Percentiles rank a stretch among this genome's conserved stretches.
Conservation (phyloP, 2,113 vertebrate genomes). For the Anhinga rufa region DNA sequence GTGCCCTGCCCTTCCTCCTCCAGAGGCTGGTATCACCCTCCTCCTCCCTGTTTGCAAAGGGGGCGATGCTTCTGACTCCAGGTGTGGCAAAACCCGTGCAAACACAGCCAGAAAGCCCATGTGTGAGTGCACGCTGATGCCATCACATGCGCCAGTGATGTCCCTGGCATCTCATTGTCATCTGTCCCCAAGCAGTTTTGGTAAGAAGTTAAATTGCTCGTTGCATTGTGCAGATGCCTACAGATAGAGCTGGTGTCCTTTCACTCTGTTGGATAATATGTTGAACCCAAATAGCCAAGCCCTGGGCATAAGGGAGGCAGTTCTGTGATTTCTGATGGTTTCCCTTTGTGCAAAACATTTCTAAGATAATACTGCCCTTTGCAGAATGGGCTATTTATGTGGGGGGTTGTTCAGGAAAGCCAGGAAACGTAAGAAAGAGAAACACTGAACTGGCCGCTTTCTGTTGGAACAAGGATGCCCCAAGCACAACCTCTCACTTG, state of each 20-base stretch:
- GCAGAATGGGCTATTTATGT: neutral
- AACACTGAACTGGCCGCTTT: neutral
- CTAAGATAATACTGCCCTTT: neutral
- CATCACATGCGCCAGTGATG: accelerated
- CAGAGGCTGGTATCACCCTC: neutral
- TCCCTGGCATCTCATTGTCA: accelerated
- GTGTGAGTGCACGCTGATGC: accelerated
- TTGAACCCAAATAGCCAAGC: neutral
- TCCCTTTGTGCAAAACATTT: neutral
- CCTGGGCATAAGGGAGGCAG: neutral
- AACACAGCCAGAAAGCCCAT: accelerated
- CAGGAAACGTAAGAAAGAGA: neutral
- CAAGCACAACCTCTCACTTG: neutral
- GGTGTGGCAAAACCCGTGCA: accelerated
- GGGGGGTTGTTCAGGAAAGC: neutral
- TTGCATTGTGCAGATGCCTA: accelerated
- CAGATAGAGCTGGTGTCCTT: neutral
- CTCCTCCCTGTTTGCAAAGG: neutral
- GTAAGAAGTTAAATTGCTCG: neutral
- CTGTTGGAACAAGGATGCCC: neutral
- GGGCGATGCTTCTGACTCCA: neutral
- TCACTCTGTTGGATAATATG: accelerated
- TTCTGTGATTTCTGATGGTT: neutral
- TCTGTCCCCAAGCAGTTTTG: neutral
- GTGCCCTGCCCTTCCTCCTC: neutral